These are phyloP conservation scores for Budorcas taxicolor DNA, from an alignment of 2,113 vertebrate genomes.

Conservation along the genomic window DNA sequence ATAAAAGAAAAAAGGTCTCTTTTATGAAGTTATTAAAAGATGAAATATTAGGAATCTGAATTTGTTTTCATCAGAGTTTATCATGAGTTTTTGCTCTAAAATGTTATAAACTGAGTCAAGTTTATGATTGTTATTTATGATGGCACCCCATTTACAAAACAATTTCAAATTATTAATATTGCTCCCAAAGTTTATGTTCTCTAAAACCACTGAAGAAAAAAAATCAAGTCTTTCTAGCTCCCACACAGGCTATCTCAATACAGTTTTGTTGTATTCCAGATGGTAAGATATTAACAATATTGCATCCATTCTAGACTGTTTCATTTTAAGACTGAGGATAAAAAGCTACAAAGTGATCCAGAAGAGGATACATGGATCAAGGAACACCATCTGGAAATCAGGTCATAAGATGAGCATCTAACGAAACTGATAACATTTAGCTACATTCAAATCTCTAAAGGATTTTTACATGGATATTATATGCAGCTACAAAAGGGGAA, in stretches of 20 bases:
- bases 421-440: neutral
- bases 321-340: neutral
- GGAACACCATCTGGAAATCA: neutral
- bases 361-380: neutral
- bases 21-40: neutral
- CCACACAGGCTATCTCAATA: neutral
- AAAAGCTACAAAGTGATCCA: neutral
- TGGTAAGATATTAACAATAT: neutral
- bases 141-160: neutral
- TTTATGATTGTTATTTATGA: neutral
- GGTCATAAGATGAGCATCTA: neutral
- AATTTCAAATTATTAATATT: neutral
- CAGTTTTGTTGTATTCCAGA: neutral
- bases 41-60: neutral
- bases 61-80: neutral
- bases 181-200: neutral
- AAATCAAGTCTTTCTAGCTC: neutral
- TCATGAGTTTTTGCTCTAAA: conserved; percentile 17
- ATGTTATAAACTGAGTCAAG: neutral
- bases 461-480: neutral
- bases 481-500: neutral
- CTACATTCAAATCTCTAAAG: neutral
- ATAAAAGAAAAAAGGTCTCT: neutral
- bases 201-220: neutral
- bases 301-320: neutral